Evolutionary conservation across 2,797 vertebrate genomes (phyloP), one percentile per base, ranked within the genome.

Genomic region (Microctenopoma lineatum): DNA sequence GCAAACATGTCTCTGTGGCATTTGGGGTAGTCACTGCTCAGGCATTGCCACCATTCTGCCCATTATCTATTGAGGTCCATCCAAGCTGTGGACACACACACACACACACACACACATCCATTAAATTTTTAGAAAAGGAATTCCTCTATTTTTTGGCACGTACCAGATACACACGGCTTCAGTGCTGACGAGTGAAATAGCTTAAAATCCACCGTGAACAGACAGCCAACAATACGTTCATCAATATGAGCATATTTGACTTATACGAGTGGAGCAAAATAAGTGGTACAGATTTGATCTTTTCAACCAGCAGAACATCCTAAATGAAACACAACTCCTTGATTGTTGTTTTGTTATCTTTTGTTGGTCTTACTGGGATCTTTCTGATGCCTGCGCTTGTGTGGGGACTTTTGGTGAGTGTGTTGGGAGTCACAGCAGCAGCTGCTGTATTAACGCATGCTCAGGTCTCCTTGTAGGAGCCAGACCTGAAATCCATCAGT

Each of bases 31-130:
- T 54, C 42, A 38, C 18, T 42, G 16, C 52, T 44, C 16, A 64
- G 39, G 55, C 64, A 38, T 56, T 38, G 5, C 2, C 21, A 42
- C n/a, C 26, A 18, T 39, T 48, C 52, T 51, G 4, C 56, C 39
- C 50, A 26, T 65, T 50, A 44, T 53, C 39, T 48, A 11, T 7
- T 29, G 25, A 45, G 59, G n/a, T 38, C 55, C 21, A 36, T 50
- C 38, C 18, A 41, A 65, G 16, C 14, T 46, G 32, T 3, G 53
- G 34, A 32, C 44, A 21, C 21, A 21, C 21, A 32, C 44, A 25
- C 25, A 32, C 44, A 21, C 21, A 21, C 21, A 32, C 44, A 25
- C 25, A 5, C n/a, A 34, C 18, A 14, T 38, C 11, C 47, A 15
- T 39, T 58, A 15, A 16, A 46, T 62, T 39, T 48, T 60, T 34